phyloP scores from a whole-genome alignment of 1,140 invertebrate genomes.

The Callitettix versicolor region DNA sequence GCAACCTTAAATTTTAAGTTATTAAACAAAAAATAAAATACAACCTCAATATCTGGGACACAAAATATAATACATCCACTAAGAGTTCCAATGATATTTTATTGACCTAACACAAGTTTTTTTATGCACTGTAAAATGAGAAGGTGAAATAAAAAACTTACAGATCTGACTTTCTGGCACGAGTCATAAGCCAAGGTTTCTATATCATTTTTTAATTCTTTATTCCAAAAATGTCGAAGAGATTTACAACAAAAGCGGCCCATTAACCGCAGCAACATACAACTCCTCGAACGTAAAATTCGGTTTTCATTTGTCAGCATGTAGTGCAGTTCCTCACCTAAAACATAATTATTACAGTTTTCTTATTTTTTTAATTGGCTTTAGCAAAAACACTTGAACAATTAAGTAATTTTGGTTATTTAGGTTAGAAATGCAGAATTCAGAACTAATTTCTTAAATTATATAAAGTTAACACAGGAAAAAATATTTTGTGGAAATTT shows the following conservation, averaged over 20 bases:
- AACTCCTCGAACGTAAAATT: slow-evolving; percentile 48
- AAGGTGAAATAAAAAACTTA: too few species aligned
- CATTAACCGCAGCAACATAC: slow-evolving; percentile 52
- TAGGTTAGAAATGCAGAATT: not conserved
- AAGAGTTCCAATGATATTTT: too few species aligned
- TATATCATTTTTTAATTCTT: slow-evolving; percentile 38
- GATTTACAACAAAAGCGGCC: slow-evolving; percentile 50
- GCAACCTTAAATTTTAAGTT: too few species aligned
- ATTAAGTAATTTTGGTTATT: not conserved
- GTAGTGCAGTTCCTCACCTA: slow-evolving; percentile 1
- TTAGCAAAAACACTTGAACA: not conserved
- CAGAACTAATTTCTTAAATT: not conserved
- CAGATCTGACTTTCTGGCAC: slow-evolving; percentile 1
- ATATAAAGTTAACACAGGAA: too few species aligned
- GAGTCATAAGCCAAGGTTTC: slow-evolving; percentile 28
- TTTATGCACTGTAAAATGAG: too few species aligned
- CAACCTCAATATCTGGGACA: too few species aligned
- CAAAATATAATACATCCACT: too few species aligned
- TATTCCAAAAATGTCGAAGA: slow-evolving; percentile 52
- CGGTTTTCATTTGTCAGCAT: slow-evolving; percentile 31
- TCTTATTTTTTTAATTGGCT: not conserved
- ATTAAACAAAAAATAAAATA: too few species aligned
- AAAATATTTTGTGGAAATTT: too few species aligned
- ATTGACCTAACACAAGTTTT: too few species aligned
- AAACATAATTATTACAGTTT: not conserved